These are phyloP conservation scores for Selene dorsalis DNA, from an alignment of 2,797 vertebrate species.

Conservation along the genomic window DNA sequence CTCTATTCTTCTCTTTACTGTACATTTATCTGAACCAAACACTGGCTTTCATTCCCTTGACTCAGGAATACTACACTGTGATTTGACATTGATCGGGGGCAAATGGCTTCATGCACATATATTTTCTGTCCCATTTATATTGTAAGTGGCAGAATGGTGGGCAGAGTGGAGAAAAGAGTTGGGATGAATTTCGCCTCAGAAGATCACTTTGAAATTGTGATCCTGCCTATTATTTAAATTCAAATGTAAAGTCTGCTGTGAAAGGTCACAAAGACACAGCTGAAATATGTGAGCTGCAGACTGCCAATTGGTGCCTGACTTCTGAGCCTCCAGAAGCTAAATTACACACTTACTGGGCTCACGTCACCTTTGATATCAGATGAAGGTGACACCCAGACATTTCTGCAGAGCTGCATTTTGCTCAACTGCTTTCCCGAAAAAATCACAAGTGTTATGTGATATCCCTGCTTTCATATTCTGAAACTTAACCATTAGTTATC, in stretches of 20 bases:
- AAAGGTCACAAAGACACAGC: conserved; percentile 60
- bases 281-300: conserved; percentile 49
- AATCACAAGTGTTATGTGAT: background rate
- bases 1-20: conserved; percentile 22
- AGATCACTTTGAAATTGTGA: conserved; percentile 40
- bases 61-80: conserved; percentile 29
- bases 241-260: conserved; percentile 45
- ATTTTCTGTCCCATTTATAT: conserved; percentile 27
- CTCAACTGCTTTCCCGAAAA: background rate
- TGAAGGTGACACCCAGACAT: conserved; percentile 35
- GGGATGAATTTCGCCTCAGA: conserved; percentile 24
- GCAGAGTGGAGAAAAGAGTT: background rate
- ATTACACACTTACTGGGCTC: conserved; percentile 26
- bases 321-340: conserved; percentile 35
- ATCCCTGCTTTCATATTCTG: background rate
- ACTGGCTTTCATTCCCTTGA: conserved; percentile 24
- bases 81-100: conserved; percentile 56
- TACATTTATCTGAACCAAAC: conserved; percentile 45
- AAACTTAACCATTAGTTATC: background rate
- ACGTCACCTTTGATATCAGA: conserved; percentile 36
- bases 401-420: conserved; percentile 31
- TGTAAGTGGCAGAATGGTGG: conserved; percentile 20
- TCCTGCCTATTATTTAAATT: conserved; percentile 56
- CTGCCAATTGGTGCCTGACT: conserved; percentile 40
- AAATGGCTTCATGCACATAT: conserved; percentile 42